Base-by-base conservation (phyloP, 2,888 invertebrate species). In the Magallana nippona region DNA sequence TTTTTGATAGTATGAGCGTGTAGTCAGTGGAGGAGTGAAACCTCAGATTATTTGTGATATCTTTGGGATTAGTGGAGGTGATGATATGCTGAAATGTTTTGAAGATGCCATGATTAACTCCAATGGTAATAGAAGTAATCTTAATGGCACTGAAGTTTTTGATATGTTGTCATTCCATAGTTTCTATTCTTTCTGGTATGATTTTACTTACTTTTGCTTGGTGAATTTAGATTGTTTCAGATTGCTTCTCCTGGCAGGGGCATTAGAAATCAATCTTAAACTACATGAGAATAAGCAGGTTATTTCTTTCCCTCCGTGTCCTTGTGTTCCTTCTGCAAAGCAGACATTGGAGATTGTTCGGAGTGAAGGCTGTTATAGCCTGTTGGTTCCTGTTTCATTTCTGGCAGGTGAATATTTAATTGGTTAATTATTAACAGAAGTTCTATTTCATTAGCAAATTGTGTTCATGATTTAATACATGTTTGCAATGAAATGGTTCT, bases 401-500 rank as follows among this genome's bases (percentile, higher is more conserved):
- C n/a, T 60, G 10, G 60, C 60, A 60, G 60, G 60, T 60, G 60
- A 60, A 19, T 60, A 13, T 19, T 60, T 60, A 10, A 1, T 60
- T 60, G 10, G n/a, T 15, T 60, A 13, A 11, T 60, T 60, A 60
- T 19, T 60, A 60, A 60, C 60, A 60, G 17, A 17, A 60, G 60
- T 60, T n/a, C 17, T 60, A 60, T 60, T 60, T 60, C 60, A 10
- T 17, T n/a, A 19, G 60, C 60, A 60, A n/a, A 60, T 60, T 60
- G n/a, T 60, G 60, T 60, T 60, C n/a, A 19, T 60, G 19, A 44
- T 44, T 60, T 60, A 60, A 60, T 19, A 19, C 60, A 60, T 60
- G 10, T 60, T 60, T 60, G 60, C 60, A 60, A 19, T 60, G 60
- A 60, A 60, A 60, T 60, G 19, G 60, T 60, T 60, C 60, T 60